These are phyloP conservation scores for Schrankia costaestrigalis DNA, from an alignment of 2,888 invertebrate genomes.

Conservation along the genomic window DNA sequence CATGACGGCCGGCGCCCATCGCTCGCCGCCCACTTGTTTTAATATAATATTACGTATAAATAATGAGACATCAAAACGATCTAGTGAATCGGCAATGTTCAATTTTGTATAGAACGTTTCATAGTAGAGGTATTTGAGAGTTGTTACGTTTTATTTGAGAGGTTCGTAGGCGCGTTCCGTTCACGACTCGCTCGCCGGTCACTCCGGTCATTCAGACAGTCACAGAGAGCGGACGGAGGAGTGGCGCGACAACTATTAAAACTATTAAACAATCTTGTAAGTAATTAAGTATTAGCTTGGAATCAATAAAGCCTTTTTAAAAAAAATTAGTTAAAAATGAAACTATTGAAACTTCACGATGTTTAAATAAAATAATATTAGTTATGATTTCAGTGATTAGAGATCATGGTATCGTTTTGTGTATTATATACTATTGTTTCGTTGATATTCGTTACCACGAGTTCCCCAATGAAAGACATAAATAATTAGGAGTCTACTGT, in stretches of 20 bases:
- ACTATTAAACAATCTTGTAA: slow-evolving; percentile 79
- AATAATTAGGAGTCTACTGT: slow-evolving; percentile 63
- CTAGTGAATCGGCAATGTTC: slow-evolving; percentile 78
- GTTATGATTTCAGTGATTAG: slow-evolving; percentile 75
- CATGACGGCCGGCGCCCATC: slow-evolving; percentile 46
- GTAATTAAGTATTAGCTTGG: slow-evolving; percentile 80
- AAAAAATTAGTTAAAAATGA: slow-evolving; percentile 71
- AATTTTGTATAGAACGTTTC: slow-evolving; percentile 80
- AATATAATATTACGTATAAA: slow-evolving; percentile 45
- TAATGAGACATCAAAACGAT: slow-evolving; percentile 62
- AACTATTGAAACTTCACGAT: slow-evolving; percentile 75
- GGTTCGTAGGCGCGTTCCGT: slow-evolving; percentile 51
- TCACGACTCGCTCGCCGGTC: slow-evolving; percentile 24
- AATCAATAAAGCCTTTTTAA: slow-evolving; percentile 80
- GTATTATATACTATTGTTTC: slow-evolving; percentile 65
- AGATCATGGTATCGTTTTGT: slow-evolving; percentile 71
- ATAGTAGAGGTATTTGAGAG: slow-evolving; percentile 76
- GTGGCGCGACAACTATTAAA: slow-evolving; percentile 63
- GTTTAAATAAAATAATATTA: slow-evolving; percentile 70
- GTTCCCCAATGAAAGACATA: slow-evolving; percentile 79
- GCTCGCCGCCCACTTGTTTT: slow-evolving; percentile 72
- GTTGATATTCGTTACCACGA: slow-evolving; percentile 77
- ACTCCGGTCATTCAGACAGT: slow-evolving; percentile 11
- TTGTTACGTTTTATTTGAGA: slow-evolving; percentile 76
- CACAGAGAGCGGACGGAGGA: slow-evolving; percentile 31